phyloP scores from a whole-genome alignment of 23 tunicate genomes.

The Trididemnum clinides region DNA sequence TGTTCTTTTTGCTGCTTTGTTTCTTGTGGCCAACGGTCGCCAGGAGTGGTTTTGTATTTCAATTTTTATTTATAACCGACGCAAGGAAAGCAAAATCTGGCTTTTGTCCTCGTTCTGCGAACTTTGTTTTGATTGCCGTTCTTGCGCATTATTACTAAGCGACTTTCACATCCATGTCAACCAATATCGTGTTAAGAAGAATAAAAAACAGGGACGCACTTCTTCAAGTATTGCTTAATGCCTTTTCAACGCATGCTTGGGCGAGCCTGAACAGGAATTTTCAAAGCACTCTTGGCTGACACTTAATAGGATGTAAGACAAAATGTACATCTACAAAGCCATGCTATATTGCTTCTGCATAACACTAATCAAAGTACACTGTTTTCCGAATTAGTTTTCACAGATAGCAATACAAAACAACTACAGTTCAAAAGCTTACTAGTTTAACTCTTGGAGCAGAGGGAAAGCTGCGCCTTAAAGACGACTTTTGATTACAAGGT shows the following conservation, averaged over 20 bases:
- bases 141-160: background rate
- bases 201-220: background rate
- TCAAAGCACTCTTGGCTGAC: background rate
- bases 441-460: too few relatives aligned
- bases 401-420: too few relatives aligned
- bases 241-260: slow-evolving; percentile 35
- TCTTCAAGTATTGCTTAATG: slow-evolving; percentile 18
- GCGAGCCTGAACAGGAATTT: slow-evolving; percentile 16
- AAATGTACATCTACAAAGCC: too few relatives aligned
- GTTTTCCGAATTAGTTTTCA: too few relatives aligned
- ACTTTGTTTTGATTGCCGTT: slow-evolving; percentile 41
- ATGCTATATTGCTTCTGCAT: too few relatives aligned
- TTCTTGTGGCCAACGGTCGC: slow-evolving; percentile 50
- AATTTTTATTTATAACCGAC: slow-evolving; percentile 23
- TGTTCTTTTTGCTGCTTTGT: slow-evolving; percentile 40
- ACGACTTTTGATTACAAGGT: too few relatives aligned
- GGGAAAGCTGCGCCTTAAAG: too few relatives aligned
- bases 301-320: background rate
- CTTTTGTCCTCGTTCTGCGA: slow-evolving; percentile 31
- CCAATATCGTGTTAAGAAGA: background rate
- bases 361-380: too few relatives aligned
- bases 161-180: slow-evolving; percentile 9
- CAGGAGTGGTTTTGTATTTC: slow-evolving; percentile 16
- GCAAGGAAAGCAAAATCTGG: slow-evolving; percentile 17
- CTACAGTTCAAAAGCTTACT: too few relatives aligned